Evolutionary conservation across 2,113 vertebrate genomes (phyloP).

Genomic region (Callipepla californica): DNA sequence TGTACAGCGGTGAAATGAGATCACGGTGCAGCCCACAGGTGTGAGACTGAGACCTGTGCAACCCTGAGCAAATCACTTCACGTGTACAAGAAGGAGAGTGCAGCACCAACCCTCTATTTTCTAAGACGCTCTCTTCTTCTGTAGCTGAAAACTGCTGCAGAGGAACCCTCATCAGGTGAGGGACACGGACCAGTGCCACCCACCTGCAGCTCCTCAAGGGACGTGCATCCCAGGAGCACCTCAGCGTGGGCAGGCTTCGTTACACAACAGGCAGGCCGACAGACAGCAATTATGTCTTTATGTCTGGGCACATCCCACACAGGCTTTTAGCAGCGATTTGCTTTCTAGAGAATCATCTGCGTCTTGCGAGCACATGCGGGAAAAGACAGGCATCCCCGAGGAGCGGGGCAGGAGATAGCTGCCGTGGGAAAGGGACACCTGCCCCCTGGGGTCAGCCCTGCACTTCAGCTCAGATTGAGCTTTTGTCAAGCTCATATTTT

Average conservation of each 20-base stretch:
- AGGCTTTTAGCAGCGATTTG: not conserved
- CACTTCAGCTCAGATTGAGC: not conserved
- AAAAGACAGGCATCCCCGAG: not conserved
- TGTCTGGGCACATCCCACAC: not conserved
- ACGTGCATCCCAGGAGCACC: not conserved
- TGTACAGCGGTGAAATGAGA: not conserved
- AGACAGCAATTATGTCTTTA: not conserved
- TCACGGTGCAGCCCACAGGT: not conserved
- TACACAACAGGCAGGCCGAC: slow-evolving; percentile 14
- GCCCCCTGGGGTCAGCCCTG: not conserved
- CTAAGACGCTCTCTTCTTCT: not conserved
- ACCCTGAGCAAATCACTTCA: not conserved
- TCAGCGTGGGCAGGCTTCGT: not conserved
- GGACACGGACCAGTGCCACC: not conserved
- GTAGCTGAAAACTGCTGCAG: not conserved
- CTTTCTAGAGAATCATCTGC: not conserved
- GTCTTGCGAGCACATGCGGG: not conserved
- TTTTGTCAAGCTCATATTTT: slow-evolving; percentile 58
- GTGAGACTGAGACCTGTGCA: not conserved
- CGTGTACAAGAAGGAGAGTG: fast-evolving
- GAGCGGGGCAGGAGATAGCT: not conserved
- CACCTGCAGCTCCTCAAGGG: not conserved
- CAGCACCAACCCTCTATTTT: not conserved
- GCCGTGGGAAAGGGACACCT: not conserved
- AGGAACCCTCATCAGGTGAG: not conserved